Evolutionary conservation across 2,888 invertebrate genomes (phyloP).

Genomic region (Pterobdella sp.): DNA sequence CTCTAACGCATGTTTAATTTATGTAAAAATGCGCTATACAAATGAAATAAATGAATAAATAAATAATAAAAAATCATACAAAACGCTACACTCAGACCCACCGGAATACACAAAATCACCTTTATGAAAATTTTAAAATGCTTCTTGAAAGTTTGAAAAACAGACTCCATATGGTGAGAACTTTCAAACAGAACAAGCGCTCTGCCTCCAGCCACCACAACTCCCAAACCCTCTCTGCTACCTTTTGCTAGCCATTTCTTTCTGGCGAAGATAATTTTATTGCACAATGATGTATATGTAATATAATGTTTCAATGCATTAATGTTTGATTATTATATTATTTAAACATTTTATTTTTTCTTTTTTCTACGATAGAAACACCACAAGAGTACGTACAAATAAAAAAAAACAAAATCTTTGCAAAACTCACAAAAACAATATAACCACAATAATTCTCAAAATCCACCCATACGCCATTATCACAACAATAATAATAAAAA

Average conservation of each 20-base stretch:
- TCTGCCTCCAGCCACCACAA: neutral
- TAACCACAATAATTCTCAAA: neutral
- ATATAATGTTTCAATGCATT: no score
- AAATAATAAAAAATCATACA: no score
- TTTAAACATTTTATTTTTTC: no score
- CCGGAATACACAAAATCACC: no score
- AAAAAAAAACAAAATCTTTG: no score
- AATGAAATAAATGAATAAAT: no score
- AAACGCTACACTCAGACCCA: no score
- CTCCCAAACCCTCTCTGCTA: neutral
- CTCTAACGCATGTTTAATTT: no score
- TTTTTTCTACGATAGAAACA: no score
- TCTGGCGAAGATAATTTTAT: neutral
- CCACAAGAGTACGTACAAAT: no score
- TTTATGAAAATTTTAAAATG: neutral
- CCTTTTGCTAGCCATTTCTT: neutral
- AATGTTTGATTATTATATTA: no score
- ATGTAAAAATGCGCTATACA: no score
- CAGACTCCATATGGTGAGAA: neutral
- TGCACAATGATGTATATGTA: neutral
- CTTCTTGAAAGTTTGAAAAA: neutral
- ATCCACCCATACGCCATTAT: neutral
- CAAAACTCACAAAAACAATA: neutral
- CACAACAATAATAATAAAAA: neutral
- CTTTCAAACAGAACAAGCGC: slow-evolving; percentile 5